These are phyloP conservation scores for Epinephelus cyanopodus DNA, from an alignment of 2,113 vertebrate species.

Conservation along the genomic window DNA sequence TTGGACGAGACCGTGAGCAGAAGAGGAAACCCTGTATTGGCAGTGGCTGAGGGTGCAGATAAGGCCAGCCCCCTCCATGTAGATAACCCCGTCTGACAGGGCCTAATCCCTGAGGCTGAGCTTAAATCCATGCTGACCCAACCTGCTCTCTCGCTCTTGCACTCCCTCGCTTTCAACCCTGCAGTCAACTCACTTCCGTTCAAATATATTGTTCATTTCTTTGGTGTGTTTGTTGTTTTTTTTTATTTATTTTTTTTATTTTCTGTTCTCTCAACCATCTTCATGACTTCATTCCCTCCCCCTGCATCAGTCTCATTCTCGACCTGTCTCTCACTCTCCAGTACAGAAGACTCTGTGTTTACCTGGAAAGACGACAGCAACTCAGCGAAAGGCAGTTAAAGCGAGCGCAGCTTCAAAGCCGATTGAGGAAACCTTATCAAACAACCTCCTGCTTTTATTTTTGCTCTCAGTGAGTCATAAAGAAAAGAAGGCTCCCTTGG, in stretches of 20 bases:
- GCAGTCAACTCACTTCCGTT: not conserved
- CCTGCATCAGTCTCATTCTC: not conserved
- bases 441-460: slow-evolving; percentile 46
- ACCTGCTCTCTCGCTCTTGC: slow-evolving; percentile 61
- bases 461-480: slow-evolving; percentile 37
- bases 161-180: not conserved
- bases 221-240: not conserved
- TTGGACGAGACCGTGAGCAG: slow-evolving; percentile 28
- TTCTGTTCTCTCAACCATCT: not conserved
- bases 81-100: slow-evolving; percentile 63
- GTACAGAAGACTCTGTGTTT: not conserved
- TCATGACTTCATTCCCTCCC: not conserved
- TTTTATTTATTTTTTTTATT: not conserved
- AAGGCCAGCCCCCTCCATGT: slow-evolving; percentile 45
- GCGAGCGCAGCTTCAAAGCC: slow-evolving; percentile 26
- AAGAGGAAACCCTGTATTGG: slow-evolving; percentile 24
- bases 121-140: slow-evolving; percentile 70
- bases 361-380: slow-evolving; percentile 22
- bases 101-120: slow-evolving; percentile 75
- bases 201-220: not conserved
- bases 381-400: slow-evolving; percentile 11
- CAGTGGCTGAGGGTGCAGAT: slow-evolving; percentile 55
- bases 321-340: not conserved
- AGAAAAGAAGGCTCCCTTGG: not conserved
- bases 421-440: slow-evolving; percentile 30